Conservation (phyloP, 2,113 vertebrate species). For the Alexandromys fortis region DNA sequence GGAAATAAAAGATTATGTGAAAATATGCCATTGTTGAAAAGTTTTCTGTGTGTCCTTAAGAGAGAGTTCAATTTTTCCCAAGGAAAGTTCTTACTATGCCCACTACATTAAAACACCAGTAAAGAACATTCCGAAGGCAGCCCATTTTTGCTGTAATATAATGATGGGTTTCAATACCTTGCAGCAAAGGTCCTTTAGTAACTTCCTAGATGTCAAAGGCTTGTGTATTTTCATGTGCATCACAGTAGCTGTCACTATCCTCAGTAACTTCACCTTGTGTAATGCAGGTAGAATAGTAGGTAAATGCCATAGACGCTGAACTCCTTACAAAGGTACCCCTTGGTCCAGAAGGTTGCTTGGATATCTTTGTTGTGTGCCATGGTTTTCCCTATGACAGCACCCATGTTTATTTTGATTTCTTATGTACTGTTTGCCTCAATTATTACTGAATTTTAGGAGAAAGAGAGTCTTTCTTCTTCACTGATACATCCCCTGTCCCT, state of each 20-base stretch:
- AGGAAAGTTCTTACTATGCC: neutral
- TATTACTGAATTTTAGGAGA: too few relatives aligned
- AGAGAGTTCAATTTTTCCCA: neutral
- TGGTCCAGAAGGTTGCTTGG: neutral
- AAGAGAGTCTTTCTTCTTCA: too few relatives aligned
- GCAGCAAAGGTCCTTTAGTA: neutral
- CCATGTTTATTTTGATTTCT: too few relatives aligned
- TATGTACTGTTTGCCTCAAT: too few relatives aligned
- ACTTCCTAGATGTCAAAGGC: neutral
- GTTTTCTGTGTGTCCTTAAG: neutral
- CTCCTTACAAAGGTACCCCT: neutral
- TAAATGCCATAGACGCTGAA: neutral
- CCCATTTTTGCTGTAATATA: neutral
- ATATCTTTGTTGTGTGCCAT: too few relatives aligned
- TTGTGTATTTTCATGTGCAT: neutral
- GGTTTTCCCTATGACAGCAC: too few relatives aligned
- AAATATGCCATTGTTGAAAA: too few relatives aligned
- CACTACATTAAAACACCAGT: neutral
- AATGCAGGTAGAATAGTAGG: neutral
- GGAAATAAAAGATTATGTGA: neutral
- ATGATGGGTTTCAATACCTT: neutral
- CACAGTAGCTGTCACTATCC: neutral
- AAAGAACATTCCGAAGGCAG: neutral
- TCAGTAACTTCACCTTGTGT: neutral
- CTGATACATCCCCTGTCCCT: too few relatives aligned